Base-by-base conservation (phyloP, 1,140 invertebrate species). In the Achatina immaculata region DNA sequence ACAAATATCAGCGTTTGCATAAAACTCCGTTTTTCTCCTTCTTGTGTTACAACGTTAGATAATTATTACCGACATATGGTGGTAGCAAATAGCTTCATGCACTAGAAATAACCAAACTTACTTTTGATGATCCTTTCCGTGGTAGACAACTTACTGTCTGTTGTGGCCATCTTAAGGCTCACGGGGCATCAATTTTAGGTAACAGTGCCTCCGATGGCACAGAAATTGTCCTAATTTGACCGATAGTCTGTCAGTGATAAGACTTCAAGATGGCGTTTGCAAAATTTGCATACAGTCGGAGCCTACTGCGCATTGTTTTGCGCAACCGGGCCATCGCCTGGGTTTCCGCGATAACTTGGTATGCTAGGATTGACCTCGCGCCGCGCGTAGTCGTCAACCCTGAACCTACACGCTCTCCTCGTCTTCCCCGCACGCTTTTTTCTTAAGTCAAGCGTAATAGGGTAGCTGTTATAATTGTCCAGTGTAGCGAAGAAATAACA, bases 71-170 rank as follows among this genome's bases (percentile, higher is more conserved):
- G 78, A 82, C 83, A 78, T 83, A 88, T 88, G 86, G 86, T 85
- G 88, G 85, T 85, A 79, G 71, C 76, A 82, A 81, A 84, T 81
- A 84, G 83, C 79, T 78, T 48, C 66, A 43, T 24, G 48, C 11
- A 24, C 68, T 81, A 81, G 80, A 55, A 74, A 78, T 42, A 80
- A 51, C 38, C 42, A 58, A 68, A 86, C 86, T 94, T 93, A 95
- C 94, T 94, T 94, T 94, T 94, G 85, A 94, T 93, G 88, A 94
- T 93, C 90, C 94, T 93, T 85, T 95, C 94, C 89, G 94, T 94
- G 85, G 94, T 94, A 85, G 94, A 94, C 89, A 94, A 91, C 92
- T 95, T 95, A 87, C 85, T 84, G 81, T 90, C 90, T 83, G 88
- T 87, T 48, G 87, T 87, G 87, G 90, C 86, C 90, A 90, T 90